phyloP scores from a whole-genome alignment of 2,797 vertebrate species.

The Myripristis jacobus region DNA sequence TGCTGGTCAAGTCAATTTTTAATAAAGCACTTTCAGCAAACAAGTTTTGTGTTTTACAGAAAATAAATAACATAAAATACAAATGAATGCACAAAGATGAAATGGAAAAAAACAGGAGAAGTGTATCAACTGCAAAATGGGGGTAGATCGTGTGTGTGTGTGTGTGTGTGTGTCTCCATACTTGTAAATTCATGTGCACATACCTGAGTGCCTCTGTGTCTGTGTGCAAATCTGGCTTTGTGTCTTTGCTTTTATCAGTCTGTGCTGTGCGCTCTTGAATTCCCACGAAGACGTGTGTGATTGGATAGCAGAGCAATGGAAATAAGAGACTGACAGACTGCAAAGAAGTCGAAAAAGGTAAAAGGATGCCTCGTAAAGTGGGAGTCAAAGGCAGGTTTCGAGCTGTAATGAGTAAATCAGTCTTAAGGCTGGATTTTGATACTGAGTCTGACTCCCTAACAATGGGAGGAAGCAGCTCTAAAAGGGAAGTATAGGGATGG shows the following conservation, averaged over 20 bases:
- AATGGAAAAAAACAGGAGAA: slow-evolving; percentile 9
- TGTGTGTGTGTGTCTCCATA: not conserved
- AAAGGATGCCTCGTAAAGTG: slow-evolving; percentile 13
- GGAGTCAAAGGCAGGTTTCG: slow-evolving; percentile 1
- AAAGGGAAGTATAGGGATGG: slow-evolving; percentile 36
- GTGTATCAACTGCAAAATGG: slow-evolving; percentile 15
- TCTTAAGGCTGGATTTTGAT: slow-evolving; percentile 30
- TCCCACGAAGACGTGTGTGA: slow-evolving; percentile 31
- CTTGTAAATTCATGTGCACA: slow-evolving; percentile 39
- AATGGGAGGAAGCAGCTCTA: slow-evolving; percentile 15
- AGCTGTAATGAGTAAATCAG: slow-evolving; percentile 25
- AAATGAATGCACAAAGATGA: slow-evolving; percentile 7
- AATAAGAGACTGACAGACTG: slow-evolving; percentile 12
- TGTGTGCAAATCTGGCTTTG: slow-evolving; percentile 37
- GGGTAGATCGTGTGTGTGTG: slow-evolving; percentile 34
- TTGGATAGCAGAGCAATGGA: slow-evolving; percentile 43
- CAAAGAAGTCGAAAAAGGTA: slow-evolving; percentile 20
- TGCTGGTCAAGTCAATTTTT: slow-evolving; percentile 27
- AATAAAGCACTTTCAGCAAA: slow-evolving; percentile 16
- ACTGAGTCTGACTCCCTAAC: slow-evolving; percentile 30
- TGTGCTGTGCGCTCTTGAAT: slow-evolving; percentile 35
- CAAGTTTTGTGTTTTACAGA: not conserved
- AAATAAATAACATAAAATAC: slow-evolving; percentile 12
- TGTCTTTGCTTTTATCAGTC: slow-evolving; percentile 55
- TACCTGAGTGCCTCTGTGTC: slow-evolving; percentile 46